These are phyloP conservation scores for Arctocebus calabarensis DNA, from an alignment of 2,797 vertebrate species.

Conservation along the genomic window DNA sequence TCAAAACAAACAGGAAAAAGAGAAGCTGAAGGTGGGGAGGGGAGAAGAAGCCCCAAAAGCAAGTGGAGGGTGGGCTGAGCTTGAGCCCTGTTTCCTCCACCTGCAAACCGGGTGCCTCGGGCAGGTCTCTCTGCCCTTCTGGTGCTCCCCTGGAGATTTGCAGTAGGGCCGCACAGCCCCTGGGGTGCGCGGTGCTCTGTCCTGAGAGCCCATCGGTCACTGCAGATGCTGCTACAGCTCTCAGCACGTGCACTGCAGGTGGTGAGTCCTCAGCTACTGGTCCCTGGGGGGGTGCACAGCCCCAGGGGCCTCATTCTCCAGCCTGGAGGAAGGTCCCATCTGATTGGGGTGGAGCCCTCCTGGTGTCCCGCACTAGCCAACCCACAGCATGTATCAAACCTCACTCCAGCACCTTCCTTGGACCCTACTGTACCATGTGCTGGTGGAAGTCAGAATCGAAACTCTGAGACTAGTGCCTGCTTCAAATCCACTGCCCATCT, in stretches of 20 bases:
- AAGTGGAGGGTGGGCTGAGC: background rate
- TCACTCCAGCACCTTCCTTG: background rate
- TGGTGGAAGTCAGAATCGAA: background rate
- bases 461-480: background rate
- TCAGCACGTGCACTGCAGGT: fast-evolving
- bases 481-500: background rate
- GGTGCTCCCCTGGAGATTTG: background rate
- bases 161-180: background rate
- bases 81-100: background rate
- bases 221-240: background rate
- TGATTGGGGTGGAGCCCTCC: background rate
- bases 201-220: background rate
- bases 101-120: background rate
- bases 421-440: background rate
- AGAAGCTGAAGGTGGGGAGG: background rate
- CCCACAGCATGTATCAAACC: background rate
- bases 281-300: fast-evolving
- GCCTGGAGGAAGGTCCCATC: background rate
- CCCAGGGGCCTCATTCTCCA: background rate
- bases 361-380: background rate
- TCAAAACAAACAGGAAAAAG: constrained; percentile 66
- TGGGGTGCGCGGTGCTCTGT: fast-evolving
- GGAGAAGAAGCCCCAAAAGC: background rate
- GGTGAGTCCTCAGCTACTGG: background rate
- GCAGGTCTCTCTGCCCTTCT: background rate